Base-by-base conservation (phyloP, 2,797 vertebrate species). In the Delichon dasypus region DNA sequence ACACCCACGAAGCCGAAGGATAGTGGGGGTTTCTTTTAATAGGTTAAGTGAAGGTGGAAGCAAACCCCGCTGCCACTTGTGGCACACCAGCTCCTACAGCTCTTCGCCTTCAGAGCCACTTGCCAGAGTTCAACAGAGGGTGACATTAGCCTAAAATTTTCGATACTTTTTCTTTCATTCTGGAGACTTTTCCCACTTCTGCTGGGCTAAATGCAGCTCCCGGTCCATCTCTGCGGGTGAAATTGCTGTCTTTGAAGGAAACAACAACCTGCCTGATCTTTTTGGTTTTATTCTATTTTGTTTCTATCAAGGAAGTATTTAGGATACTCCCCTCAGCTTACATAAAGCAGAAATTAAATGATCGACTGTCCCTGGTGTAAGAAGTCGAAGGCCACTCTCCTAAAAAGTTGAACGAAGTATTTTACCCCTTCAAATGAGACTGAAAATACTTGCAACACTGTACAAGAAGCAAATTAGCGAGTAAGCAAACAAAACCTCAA, bases 141-240 rank as follows among this genome's bases (percentile, higher is more conserved):
- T 94, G 83, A 94, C 77, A 51, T 65, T 82, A 88, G 55, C 82
- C 65, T 88, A 53, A 68, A 93, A 82, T 89, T 87, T 81, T 73
- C 64, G 62, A 73, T 85, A 76, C 4, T 25, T 84, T 65, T 54
- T 70, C 55, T 50, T 67, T 55, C 51, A 25, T 60, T 7, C 27
- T 45, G 68, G 74, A 72, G 65, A 75, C 34, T 61, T 91, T 96
- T 13, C 54, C 38, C 57, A 18, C 22, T 57, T 51, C 25, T 83
- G 22, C 23, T 29, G 50, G 47, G 23, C 75, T 86, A 60, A 88
- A 48, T 27, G 79, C 65, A 61, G 57, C n/a, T 61, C 61, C 60
- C 26, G 58, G 76, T 23, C 84, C 57, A 32, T 27, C 58, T 74
- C 66, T 55, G 76, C 18, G 51, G 36, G 78, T 53, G 67, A 36